These are phyloP conservation scores for Tribolium madens DNA, from an alignment of 1,140 invertebrate genomes.

Conservation along the genomic window DNA sequence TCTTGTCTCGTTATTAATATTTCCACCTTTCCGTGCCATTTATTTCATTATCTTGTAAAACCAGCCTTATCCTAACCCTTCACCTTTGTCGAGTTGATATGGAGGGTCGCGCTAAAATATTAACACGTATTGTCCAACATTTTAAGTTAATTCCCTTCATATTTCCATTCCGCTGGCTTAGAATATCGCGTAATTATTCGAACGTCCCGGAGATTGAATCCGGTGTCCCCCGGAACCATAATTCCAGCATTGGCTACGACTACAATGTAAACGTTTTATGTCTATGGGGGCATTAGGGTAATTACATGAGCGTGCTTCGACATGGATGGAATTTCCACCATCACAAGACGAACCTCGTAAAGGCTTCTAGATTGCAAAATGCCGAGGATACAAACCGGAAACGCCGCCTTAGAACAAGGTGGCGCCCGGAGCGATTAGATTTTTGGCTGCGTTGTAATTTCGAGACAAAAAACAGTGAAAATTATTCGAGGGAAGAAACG, in stretches of 20 bases:
- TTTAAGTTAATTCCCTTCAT: too few species aligned
- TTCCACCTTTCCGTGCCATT: not conserved
- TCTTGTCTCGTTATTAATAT: not conserved
- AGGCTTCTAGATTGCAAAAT: slow-evolving; percentile 28
- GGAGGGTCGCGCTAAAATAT: too few species aligned
- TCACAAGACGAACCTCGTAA: slow-evolving; percentile 23
- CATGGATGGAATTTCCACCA: slow-evolving; percentile 30
- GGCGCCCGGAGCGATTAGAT: slow-evolving; percentile 1
- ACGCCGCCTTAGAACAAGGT: slow-evolving; percentile 25
- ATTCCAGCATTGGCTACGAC: slow-evolving; percentile 5
- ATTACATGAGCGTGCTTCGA: slow-evolving; percentile 30
- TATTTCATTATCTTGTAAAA: not conserved
- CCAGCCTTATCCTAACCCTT: not conserved
- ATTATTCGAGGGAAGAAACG: not conserved
- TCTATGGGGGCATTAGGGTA: slow-evolving; percentile 39
- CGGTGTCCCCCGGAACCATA: slow-evolving; percentile 9
- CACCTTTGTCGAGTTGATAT: too few species aligned
- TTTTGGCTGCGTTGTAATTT: slow-evolving; percentile 1
- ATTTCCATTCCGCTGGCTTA: too few species aligned
- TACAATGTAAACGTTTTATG: slow-evolving; percentile 34
- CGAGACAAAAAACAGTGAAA: not conserved
- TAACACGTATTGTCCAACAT: too few species aligned
- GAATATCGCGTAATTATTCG: not conserved
- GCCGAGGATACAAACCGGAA: slow-evolving; percentile 19
- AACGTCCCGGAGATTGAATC: slow-evolving; percentile 15